A percentile compares a stretch with the other conserved stretches of the same genome.
These are phyloP conservation scores for Epirrhoe tristata DNA, from an alignment of 2,888 invertebrate genomes.

Conservation along the genomic window DNA sequence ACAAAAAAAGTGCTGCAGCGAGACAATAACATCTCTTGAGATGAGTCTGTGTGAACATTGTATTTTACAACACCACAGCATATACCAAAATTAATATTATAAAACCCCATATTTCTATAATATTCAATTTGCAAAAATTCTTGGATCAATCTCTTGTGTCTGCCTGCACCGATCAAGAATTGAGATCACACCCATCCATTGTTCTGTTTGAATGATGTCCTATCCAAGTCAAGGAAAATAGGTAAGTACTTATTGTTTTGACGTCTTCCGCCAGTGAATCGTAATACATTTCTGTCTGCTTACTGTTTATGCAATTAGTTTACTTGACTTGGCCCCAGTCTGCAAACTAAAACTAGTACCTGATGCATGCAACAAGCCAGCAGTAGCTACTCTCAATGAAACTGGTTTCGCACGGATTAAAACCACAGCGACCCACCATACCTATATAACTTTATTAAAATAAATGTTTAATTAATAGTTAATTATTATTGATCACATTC, in stretches of 20 bases:
- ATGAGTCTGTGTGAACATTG: too few species aligned
- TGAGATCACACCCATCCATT: slow-evolving; percentile 73
- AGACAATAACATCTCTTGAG: too few species aligned
- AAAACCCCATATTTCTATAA: neutral
- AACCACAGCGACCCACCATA: slow-evolving; percentile 40
- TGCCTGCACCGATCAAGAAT: slow-evolving; percentile 34
- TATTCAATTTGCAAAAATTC: slow-evolving; percentile 22
- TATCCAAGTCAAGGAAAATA: slow-evolving; percentile 61
- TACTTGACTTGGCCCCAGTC: neutral
- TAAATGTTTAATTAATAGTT: neutral
- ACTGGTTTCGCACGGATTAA: slow-evolving; percentile 59
- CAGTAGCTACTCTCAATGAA: slow-evolving; percentile 44
- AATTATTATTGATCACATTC: too few species aligned
- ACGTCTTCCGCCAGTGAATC: slow-evolving; percentile 51
- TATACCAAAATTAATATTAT: too few species aligned
- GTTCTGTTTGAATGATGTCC: slow-evolving; percentile 72
- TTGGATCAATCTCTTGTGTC: slow-evolving; percentile 6
- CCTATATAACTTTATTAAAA: neutral
- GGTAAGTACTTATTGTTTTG: slow-evolving; percentile 68
- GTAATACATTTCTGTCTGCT: slow-evolving; percentile 40
- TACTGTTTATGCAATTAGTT: slow-evolving; percentile 8
- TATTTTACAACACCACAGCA: neutral
- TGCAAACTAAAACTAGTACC: slow-evolving; percentile 31
- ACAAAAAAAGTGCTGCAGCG: too few species aligned
- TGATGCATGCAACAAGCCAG: slow-evolving; percentile 35